Base-by-base conservation (phyloP, 2,797 vertebrate genomes). In the Acrossocheilus wenchowensis region DNA sequence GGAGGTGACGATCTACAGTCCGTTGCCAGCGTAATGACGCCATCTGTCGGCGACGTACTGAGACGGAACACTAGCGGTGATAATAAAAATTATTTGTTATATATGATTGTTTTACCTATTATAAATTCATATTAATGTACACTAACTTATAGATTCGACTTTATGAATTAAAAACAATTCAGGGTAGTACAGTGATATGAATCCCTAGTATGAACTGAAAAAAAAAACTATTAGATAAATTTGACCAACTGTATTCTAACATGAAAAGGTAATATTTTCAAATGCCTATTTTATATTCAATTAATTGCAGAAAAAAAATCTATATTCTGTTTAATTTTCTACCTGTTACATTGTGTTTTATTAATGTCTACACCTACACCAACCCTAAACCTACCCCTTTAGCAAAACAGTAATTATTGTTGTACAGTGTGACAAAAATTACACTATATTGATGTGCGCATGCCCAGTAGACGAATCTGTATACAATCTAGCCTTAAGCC, bases 1-100 rank as follows among this genome's bases (percentile, higher is more conserved):
- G 88, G 78, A 88, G 5, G 39, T 82, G 83, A 81, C 84, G 84
- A 23, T 26, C 19, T 8, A 5, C 21, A 17, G 0, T 6, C 2
- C 11, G 64, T 50, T 71, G 79, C 52, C 10, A 19, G 0, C 74
- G 34, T 30, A 30, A 50, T 21, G 26, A 62, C 34, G n/a, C 26
- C 8, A n/a, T 10, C n/a, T 62, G 1, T 45, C 5, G 30, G 77
- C 30, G 54, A 48, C 64, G n/a, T 19, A n/a, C 48, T 10, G n/a
- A 43, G 15, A 10, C 39, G 7, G 64, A 23, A 6, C 0, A 11
- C 5, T 62, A 6, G 21, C 1, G 19, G 14, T 15, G 21, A 11
- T 1, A 57, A 11, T 2, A 57, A 12, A 11, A 54, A 17, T 9
- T 10, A 12, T 41, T 64, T 64, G 1, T 26, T 6, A 64, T 30